Conservation (phyloP, 2,113 vertebrate species). For the Cheilinus undulatus region DNA sequence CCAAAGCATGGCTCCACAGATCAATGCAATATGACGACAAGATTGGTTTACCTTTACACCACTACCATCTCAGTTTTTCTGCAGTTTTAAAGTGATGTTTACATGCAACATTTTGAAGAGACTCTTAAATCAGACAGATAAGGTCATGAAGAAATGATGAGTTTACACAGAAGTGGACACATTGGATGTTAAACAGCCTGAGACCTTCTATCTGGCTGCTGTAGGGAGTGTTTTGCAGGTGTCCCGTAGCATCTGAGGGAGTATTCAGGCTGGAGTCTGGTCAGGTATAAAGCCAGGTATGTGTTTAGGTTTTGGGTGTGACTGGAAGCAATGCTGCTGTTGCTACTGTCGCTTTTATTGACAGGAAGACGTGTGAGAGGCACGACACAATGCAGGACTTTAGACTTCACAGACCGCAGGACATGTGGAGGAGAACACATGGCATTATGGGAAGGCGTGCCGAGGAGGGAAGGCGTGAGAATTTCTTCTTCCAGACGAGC, state of each 20-base stretch:
- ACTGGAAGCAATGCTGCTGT: conserved; percentile 21
- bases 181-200: no score
- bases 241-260: background rate
- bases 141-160: no score
- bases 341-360: conserved; percentile 46
- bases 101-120: no score
- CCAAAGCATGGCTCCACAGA: no score
- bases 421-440: conserved; percentile 24
- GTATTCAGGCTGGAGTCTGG: background rate
- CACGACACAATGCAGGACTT: conserved; percentile 63
- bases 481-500: background rate
- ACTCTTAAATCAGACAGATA: no score
- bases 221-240: no score
- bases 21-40: no score
- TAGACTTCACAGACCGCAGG: conserved; percentile 48
- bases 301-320: conserved; percentile 59
- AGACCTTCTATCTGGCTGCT: no score
- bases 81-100: no score
- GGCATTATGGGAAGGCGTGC: conserved; percentile 35
- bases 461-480: background rate
- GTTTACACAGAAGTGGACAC: no score
- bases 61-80: no score
- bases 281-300: conserved; percentile 29
- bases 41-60: no score
- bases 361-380: conserved; percentile 24